phyloP scores from a whole-genome alignment of 1,140 invertebrate genomes.

The Hylaeus anthracinus region DNA sequence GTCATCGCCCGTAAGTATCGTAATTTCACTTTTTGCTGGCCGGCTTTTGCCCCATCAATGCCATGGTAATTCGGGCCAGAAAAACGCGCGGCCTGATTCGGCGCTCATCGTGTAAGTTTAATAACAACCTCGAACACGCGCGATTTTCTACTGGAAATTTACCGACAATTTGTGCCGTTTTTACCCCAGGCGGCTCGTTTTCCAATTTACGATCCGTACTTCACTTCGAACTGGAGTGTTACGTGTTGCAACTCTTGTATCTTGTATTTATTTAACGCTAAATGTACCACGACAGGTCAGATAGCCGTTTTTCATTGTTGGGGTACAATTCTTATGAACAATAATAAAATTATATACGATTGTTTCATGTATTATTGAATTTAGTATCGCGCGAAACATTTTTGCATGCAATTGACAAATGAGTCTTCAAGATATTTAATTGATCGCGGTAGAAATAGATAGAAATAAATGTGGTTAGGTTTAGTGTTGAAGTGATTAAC shows the following conservation, averaged over 20 bases:
- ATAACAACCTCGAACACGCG: slow-evolving; percentile 26
- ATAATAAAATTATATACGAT: too few relatives aligned
- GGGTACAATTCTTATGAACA: too few relatives aligned
- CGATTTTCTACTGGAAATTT: slow-evolving; percentile 32
- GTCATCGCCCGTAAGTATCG: slow-evolving; percentile 61
- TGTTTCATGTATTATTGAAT: too few relatives aligned
- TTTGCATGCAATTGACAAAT: too few relatives aligned
- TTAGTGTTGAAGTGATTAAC: too few relatives aligned
- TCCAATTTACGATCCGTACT: background rate
- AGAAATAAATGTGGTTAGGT: too few relatives aligned
- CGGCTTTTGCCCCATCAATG: slow-evolving; percentile 14
- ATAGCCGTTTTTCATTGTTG: too few relatives aligned
- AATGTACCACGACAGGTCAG: too few relatives aligned
- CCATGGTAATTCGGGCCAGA: slow-evolving; percentile 52
- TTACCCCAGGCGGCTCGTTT: background rate
- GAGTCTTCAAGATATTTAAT: too few relatives aligned
- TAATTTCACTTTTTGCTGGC: slow-evolving; percentile 62
- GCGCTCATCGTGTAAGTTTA: slow-evolving; percentile 34
- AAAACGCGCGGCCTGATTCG: slow-evolving; percentile 58
- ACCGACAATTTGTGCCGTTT: slow-evolving; percentile 18
- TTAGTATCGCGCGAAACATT: too few relatives aligned
- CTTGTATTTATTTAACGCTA: too few relatives aligned
- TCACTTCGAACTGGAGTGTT: background rate
- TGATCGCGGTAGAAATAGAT: too few relatives aligned
- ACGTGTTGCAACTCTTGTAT: background rate